phyloP scores from a whole-genome alignment of 1,140 invertebrate species.

The Lepidurus couesii region DNA sequence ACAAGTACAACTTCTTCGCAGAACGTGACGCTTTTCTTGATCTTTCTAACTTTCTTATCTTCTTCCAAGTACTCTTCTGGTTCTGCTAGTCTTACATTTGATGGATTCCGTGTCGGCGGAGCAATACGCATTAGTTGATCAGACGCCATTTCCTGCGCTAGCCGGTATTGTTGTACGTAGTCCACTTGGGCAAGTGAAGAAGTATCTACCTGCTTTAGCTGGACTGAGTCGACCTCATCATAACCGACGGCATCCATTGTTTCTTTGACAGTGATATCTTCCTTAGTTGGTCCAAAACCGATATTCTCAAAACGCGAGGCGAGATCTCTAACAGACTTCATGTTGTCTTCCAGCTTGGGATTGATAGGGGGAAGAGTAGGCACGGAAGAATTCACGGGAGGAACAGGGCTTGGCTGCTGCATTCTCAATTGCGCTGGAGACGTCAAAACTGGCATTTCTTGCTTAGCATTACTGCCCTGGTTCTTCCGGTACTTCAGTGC shows the following conservation, averaged over 20 bases:
- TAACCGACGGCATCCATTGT: constrained; percentile 29
- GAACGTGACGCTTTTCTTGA: constrained; percentile 86
- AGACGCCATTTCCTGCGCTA: not conserved
- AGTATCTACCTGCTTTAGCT: not conserved
- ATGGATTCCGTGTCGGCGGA: not conserved
- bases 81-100: not conserved
- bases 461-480: constrained; percentile 24
- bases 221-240: constrained; percentile 37
- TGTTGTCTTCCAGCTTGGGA: constrained; percentile 23
- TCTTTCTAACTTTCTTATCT: constrained; percentile 29
- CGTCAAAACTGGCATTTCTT: not conserved
- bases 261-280: not conserved
- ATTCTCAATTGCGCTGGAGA: constrained; percentile 50
- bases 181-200: not conserved
- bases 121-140: not conserved
- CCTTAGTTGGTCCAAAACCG: constrained; percentile 36
- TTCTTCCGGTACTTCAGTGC: constrained; percentile 37
- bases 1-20: constrained; percentile 88
- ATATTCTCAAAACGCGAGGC: constrained; percentile 74
- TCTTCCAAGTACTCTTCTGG: not conserved
- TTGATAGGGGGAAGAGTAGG: not conserved
- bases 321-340: constrained; percentile 63
- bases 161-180: not conserved
- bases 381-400: constrained; percentile 18
- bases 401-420: constrained; percentile 49